These are phyloP conservation scores for Sinocyclocheilus rhinocerous DNA, from an alignment of 2,113 vertebrate species.

Conservation along the genomic window DNA sequence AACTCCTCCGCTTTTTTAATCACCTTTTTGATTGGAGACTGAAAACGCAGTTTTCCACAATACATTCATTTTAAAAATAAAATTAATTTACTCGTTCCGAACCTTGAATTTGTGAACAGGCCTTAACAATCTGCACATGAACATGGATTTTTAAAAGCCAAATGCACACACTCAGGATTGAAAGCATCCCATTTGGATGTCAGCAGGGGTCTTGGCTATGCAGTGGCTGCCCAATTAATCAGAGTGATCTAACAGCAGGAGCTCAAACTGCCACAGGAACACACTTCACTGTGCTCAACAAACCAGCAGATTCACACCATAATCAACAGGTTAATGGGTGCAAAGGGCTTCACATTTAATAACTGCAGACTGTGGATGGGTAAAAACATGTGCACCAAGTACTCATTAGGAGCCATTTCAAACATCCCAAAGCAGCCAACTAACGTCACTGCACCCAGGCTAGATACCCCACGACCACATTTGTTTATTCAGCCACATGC, in stretches of 20 bases:
- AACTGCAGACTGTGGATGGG: conserved; percentile 10
- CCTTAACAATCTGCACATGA: not conserved
- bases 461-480: not conserved
- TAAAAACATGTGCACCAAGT: conserved; percentile 35
- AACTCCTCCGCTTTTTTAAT: conserved; percentile 73
- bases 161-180: not conserved
- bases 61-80: not conserved
- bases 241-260: conserved; percentile 38
- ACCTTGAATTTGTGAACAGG: not conserved
- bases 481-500: too few species aligned
- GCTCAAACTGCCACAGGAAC: conserved; percentile 5
- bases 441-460: conserved; percentile 2
- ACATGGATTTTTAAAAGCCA: conserved; percentile 5
- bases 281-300: not conserved
- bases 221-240: conserved; percentile 37
- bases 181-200: conserved; percentile 20
- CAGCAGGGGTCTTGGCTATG: conserved; percentile 36
- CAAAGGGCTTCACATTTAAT: conserved; percentile 30
- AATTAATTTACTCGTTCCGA: not conserved
- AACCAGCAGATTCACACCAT: conserved; percentile 16
- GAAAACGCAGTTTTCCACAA: not conserved
- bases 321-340: conserved; percentile 41
- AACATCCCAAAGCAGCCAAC: conserved; percentile 31
- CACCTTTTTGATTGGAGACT: conserved; percentile 81
- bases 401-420: conserved; percentile 53